phyloP scores from a whole-genome alignment of 2,888 invertebrate genomes.

The Trichacis sp. region DNA sequence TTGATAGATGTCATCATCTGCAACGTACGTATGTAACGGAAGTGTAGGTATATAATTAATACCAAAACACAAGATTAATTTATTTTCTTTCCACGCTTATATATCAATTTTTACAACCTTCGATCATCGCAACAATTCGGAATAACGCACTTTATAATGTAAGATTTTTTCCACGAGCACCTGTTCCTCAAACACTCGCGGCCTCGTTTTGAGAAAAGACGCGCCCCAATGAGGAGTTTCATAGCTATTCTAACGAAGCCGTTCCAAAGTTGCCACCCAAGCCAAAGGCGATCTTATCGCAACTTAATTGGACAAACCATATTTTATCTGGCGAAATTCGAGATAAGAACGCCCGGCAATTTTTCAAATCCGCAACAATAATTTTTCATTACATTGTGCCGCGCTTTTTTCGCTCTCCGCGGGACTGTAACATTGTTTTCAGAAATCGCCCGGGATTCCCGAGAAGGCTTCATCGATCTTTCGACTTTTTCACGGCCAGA shows the following conservation, averaged over 20 bases:
- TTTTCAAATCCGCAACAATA: neutral
- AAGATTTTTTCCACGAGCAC: neutral
- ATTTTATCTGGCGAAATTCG: conserved; percentile 54
- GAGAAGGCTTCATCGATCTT: neutral
- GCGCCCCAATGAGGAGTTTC: conserved; percentile 60
- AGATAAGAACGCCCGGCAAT: conserved; percentile 42
- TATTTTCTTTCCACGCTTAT: conserved; percentile 49
- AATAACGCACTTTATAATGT: conserved; percentile 1
- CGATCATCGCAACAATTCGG: neutral
- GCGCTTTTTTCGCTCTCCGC: neutral
- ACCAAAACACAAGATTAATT: too few relatives aligned
- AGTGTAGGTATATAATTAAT: too few relatives aligned
- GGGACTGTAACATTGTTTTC: neutral
- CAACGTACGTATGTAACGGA: too few relatives aligned
- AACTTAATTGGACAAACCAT: conserved; percentile 62
- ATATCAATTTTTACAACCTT: conserved; percentile 23
- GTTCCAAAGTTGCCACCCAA: conserved; percentile 54
- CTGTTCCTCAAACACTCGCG: too few relatives aligned
- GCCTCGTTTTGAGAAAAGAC: conserved; percentile 25
- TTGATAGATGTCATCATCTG: too few relatives aligned
- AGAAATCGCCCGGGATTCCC: neutral
- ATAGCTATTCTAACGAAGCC: conserved; percentile 66
- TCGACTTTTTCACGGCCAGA: neutral
- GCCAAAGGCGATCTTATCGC: conserved; percentile 60
- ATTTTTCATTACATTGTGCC: conserved; percentile 4